Base-by-base conservation (phyloP, 37 sponge, comb jelly and placozoan species). In the Crambe crambe region DNA sequence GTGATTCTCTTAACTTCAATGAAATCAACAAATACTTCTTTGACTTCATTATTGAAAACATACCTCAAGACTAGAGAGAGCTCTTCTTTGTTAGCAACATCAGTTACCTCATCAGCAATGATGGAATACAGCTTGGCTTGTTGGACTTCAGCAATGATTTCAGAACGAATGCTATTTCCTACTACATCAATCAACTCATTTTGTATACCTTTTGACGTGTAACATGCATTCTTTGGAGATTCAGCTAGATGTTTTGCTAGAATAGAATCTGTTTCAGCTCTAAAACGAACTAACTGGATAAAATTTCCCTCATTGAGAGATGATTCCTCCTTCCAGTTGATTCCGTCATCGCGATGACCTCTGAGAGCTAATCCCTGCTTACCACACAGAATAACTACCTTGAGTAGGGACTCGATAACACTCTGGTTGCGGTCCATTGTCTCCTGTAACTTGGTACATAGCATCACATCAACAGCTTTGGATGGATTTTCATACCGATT, bases 151-250 rank as follows among this genome's bases (percentile, higher is more conserved):
- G 27, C 65, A 37, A 75, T 35, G 40, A 82, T 84, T 22, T 56
- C 56, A 25, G 17, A 25, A 38, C 63, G 77, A 37, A 84, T 84
- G 10, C 59, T 27, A 27, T 61, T 30, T 9, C 83, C 83, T 27
- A 84, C 41, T 30, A 84, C 76, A 72, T 51, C 70, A 31, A 89
- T 74, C 75, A 89, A 26, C 72, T 85, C 73, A 79, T 85, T 89
- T 78, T 89, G 85, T 15, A 85, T 89, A 3, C 85, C 85, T 40
- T 89, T 89, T 54, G 90, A 89, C 39, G 90, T 89, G 70, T 85
- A 85, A 22, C 54, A 29, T 26, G 90, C 90, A 85, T 85, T 89
- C 47, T 44, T 71, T 32, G 90, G 90, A 20, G 76, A 85, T 31
- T 72, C 77, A 29, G 56, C 61, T 12, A 84, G 42, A 74, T 80